Base-by-base conservation (phyloP, 2,797 vertebrate species). In the Acrossocheilus wenchowensis region DNA sequence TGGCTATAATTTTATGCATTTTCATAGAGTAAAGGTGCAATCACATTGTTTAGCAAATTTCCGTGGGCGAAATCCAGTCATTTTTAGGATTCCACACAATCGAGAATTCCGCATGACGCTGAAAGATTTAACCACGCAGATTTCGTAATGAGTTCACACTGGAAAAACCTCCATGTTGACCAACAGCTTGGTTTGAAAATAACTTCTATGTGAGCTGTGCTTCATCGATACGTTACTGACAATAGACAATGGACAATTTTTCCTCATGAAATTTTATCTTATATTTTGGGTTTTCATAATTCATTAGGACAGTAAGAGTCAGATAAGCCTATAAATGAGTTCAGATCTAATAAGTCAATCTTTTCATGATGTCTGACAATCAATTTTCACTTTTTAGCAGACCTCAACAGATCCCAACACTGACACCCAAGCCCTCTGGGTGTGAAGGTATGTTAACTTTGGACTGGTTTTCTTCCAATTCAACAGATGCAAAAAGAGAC, bases 361-460 rank as follows among this genome's bases (percentile, higher is more conserved):
- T 64, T 64, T 74, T 75, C 57, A 50, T 2, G 6, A 73, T 17
- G 69, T 74, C 39, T 45, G 26, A 48, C 17, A n/a, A 48, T 75
- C 3, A 34, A 66, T n/a, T 52, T 52, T 41, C 60, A 78, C n/a
- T 74, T 19, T 60, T 57, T 34, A 45, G 23, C 73, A 68, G 45
- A 52, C 73, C 72, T n/a, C 8, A 64, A 75, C 11, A 39, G 30
- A 68, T 84, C 30, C 43, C 14, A 39, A 66, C 23, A 45, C 39
- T 77, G 73, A 84, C 72, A 77, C 9, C 11, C 6, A 66, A 78
- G 34, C 36, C 62, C 41, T 84, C 9, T 39, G 73, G 34, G 34
- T 78, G 43, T 77, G 14, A 77, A 84, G 45, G 45, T 21, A 84
- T 84, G 60, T 77, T 84, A 84, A 84, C 30, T 50, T 77, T 41